Evolutionary conservation across 2,113 vertebrate species (phyloP).

Genomic region (Speoplatyrhinus poulsoni): DNA sequence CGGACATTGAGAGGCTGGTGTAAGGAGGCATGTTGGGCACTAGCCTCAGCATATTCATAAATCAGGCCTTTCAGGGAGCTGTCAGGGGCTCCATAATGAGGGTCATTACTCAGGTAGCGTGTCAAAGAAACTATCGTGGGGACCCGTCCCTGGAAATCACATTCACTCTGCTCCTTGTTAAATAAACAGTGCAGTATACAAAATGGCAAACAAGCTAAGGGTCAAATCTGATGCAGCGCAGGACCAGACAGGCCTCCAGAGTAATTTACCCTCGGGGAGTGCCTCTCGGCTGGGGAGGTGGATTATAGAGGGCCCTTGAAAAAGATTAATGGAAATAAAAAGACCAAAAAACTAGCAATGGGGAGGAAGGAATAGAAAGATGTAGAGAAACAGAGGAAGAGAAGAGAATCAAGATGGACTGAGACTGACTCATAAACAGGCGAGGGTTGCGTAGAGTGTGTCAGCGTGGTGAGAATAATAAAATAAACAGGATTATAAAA

Average conservation of each 20-base stretch:
- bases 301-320: constrained; percentile 90
- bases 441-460: background rate
- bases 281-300: constrained; percentile 86
- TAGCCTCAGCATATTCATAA: constrained; percentile 95
- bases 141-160: constrained; percentile 93
- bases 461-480: too few relatives aligned
- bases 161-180: constrained; percentile 99
- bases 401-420: constrained; percentile 29
- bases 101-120: constrained; percentile 99
- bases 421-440: constrained; percentile 23
- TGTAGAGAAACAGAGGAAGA: constrained; percentile 22
- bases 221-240: constrained; percentile 96
- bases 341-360: constrained; percentile 41
- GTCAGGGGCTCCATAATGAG: constrained; percentile 99
- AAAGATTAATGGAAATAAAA: constrained; percentile 97
- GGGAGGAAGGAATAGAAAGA: constrained; percentile 2
- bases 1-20: constrained; percentile 51
- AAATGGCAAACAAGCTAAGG: constrained; percentile 99
- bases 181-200: constrained; percentile 99
- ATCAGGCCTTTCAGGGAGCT: constrained; percentile 99
- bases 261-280: constrained; percentile 98
- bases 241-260: constrained; percentile 96
- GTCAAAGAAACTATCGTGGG: constrained; percentile 99
- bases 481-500: background rate
- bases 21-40: constrained; percentile 63